A percentile compares a stretch with the other conserved stretches of the same genome.
These are phyloP conservation scores for Margaritifera margaritifera DNA, from an alignment of 2,888 invertebrate genomes.

Conservation along the genomic window DNA sequence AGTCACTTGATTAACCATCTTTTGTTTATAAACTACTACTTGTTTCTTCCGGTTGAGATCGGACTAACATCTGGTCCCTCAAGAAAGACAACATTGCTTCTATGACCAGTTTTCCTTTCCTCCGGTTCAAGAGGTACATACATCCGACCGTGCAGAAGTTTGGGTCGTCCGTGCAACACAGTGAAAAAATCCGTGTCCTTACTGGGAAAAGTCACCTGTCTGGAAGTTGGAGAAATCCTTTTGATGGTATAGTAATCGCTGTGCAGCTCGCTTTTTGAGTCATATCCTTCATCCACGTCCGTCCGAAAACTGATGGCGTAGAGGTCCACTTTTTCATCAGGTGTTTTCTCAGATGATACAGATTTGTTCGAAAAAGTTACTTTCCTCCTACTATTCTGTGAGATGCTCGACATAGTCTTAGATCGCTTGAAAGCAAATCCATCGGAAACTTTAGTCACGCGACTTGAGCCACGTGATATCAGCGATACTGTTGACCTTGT, in stretches of 20 bases:
- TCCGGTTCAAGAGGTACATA: too few species aligned
- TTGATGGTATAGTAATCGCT: conserved; percentile 47
- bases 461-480: too few species aligned
- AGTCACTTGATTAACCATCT: too few species aligned
- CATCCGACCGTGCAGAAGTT: conserved; percentile 28
- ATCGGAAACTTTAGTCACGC: neutral
- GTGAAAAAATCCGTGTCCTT: conserved; percentile 26
- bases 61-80: too few species aligned
- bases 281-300: conserved; percentile 24
- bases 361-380: conserved; percentile 1
- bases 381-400: neutral
- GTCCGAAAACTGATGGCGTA: conserved; percentile 29
- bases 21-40: too few species aligned
- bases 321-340: conserved; percentile 25
- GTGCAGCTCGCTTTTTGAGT: conserved; percentile 37
- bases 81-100: too few species aligned
- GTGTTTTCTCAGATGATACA: neutral
- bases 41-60: too few species aligned
- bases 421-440: neutral
- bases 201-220: conserved; percentile 38
- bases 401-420: conserved; percentile 2
- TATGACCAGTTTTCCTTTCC: too few species aligned
- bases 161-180: conserved; percentile 35
- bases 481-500: conserved; percentile 8
- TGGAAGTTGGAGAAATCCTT: conserved; percentile 27